These are phyloP conservation scores for Oscheius sp. DNA, from an alignment of 2,888 invertebrate species.

Conservation along the genomic window DNA sequence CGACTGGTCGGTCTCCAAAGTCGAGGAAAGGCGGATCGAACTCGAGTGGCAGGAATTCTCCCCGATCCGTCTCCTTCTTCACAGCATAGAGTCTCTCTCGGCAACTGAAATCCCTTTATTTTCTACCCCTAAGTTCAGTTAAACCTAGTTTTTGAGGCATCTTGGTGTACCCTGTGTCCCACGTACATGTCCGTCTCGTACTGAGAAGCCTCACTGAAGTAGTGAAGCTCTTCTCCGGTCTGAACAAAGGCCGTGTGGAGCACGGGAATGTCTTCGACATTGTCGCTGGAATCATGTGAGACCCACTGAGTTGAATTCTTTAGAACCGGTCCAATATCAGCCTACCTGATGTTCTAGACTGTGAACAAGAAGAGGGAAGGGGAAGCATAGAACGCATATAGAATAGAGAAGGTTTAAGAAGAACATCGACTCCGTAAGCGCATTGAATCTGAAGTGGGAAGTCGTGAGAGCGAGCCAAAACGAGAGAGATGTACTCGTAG, in stretches of 20 bases:
- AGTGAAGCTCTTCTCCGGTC: conserved; percentile 81
- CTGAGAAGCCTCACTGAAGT: conserved; percentile 75
- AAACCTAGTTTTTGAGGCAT: conserved; percentile 26
- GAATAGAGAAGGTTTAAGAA: conserved; percentile 15
- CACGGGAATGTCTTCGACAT: conserved; percentile 51
- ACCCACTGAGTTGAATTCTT: conserved; percentile 45
- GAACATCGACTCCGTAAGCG: conserved; percentile 13
- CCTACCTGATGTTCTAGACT: conserved; percentile 27
- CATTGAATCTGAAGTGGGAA: conserved; percentile 17
- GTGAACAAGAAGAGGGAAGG: neutral
- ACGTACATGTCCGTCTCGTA: conserved; percentile 37
- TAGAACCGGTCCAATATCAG: neutral
- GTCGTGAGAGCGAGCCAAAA: neutral
- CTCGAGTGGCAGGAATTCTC: conserved; percentile 47
- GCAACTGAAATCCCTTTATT: conserved; percentile 8
- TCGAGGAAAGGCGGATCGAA: conserved; percentile 57
- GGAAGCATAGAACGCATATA: conserved; percentile 4
- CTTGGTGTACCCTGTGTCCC: conserved; percentile 31
- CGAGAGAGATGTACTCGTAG: too few relatives aligned
- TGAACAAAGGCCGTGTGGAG: conserved; percentile 81
- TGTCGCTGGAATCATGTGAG: conserved; percentile 26
- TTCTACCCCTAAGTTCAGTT: neutral
- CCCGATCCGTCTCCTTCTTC: conserved; percentile 42
- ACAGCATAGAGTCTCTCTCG: conserved; percentile 39
- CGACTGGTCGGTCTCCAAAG: conserved; percentile 58